These are phyloP conservation scores for Drosophila ironensis DNA, from an alignment of 1,140 invertebrate species.

Conservation along the genomic window DNA sequence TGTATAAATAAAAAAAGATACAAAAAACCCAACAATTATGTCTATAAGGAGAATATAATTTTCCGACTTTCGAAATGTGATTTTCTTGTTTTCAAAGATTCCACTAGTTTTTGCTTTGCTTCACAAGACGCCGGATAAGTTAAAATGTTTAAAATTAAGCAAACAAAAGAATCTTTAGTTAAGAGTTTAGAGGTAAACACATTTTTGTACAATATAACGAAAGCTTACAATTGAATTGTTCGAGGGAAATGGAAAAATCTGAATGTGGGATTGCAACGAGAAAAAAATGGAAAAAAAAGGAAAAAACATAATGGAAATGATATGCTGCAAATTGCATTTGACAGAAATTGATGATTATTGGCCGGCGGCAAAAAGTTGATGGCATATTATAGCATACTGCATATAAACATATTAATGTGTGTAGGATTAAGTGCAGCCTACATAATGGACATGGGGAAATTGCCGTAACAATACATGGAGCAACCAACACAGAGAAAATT, in stretches of 20 bases:
- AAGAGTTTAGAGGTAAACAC: neutral
- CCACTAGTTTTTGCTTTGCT: neutral
- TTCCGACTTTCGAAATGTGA: constrained; percentile 33
- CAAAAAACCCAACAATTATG: neutral
- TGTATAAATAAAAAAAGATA: neutral
- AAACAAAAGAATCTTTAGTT: neutral
- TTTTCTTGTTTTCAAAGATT: neutral
- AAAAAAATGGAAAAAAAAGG: no score
- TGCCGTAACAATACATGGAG: constrained; percentile 16
- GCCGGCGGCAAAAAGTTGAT: neutral
- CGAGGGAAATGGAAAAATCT: neutral
- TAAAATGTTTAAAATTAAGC: neutral
- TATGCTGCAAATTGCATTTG: neutral
- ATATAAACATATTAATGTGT: constrained; percentile 16
- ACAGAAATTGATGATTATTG: constrained; percentile 10
- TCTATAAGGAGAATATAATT: constrained; percentile 38
- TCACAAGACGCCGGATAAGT: neutral
- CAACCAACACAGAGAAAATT: neutral
- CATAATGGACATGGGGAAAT: neutral
- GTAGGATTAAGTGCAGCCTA: constrained; percentile 1
- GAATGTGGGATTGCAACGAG: no score
- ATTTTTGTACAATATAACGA: constrained; percentile 10
- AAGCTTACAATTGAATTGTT: constrained; percentile 28
- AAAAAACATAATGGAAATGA: no score
- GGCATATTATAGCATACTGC: no score